Conservation (phyloP, 2,797 vertebrate species). For the Gadopsis marmoratus region DNA sequence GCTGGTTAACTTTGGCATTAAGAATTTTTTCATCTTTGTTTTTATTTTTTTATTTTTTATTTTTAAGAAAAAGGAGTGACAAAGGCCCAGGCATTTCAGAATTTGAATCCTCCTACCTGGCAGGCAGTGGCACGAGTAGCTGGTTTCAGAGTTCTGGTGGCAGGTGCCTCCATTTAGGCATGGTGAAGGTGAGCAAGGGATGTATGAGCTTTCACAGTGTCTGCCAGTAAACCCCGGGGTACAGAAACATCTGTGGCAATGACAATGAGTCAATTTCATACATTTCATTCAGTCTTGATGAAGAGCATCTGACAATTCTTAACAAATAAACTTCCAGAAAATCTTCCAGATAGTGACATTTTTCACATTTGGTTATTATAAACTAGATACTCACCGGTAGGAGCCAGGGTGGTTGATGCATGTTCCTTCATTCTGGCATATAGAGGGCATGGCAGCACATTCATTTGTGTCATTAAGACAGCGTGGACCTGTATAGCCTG, state of each 20-base stretch:
- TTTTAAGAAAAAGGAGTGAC: neutral
- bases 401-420: constrained; percentile 90
- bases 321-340: neutral
- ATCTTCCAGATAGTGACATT: neutral
- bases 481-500: constrained; percentile 87
- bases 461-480: constrained; percentile 94
- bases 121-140: constrained; percentile 93
- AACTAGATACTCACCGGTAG: constrained; percentile 76
- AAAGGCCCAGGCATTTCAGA: neutral
- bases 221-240: constrained; percentile 87
- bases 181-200: constrained; percentile 91
- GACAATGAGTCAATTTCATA: constrained; percentile 6
- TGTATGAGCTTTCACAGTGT: constrained; percentile 88
- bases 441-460: constrained; percentile 80
- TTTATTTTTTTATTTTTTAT: too few species aligned
- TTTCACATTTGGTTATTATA: neutral
- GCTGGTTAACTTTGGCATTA: neutral
- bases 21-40: too few species aligned
- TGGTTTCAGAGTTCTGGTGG: constrained; percentile 87
- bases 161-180: constrained; percentile 95
- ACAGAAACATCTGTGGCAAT: constrained; percentile 85
- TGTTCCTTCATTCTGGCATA: constrained; percentile 87
- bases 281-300: constrained; percentile 4
- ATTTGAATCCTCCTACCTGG: constrained; percentile 83
- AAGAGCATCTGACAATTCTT: neutral